Base-by-base conservation (phyloP, 2,888 invertebrate genomes). In the Corythucha ciliata region DNA sequence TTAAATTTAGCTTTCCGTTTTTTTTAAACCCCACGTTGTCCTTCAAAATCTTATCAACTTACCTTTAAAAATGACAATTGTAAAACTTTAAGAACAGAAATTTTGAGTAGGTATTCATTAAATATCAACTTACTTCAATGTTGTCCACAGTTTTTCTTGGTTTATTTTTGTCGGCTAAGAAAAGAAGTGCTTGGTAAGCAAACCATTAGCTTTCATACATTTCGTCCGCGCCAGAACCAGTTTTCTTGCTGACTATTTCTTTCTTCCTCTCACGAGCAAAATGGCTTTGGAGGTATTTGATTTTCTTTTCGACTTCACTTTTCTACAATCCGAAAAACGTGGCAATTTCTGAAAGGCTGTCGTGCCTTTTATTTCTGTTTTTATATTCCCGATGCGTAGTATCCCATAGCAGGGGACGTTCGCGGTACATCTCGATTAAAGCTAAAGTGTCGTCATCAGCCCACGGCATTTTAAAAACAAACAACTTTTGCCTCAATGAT, bases 191-290 rank as follows among this genome's bases (percentile, higher is more conserved):
- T 48, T 47, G 36, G 36, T 37, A 52, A 14, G 52, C 52, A 47
- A 55, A 55, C 55, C 52, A 55, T 29, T 55, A 52, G 49, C 52
- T 49, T 36, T 26, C 34, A 21, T 54, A 51, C 2, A 21, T 18
- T 14, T 46, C 46, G n/a, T 54, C 33, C 7, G 36, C 20, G n/a
- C 46, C 41, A 7, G 48, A 24, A 8, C 45, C 45, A 10, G 51
- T 45, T 27, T 33, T 52, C 10, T 4, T 41, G n/a, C 34, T 37
- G 3, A 48, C 51, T 1, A 14, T 42, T 29, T 54, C 52, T 26
- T 48, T 54, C 22, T 54, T 52, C 1, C 18, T 42, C 24, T 54
- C 42, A 5, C 52, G 24, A 2, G 47, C 32, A 32, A 52, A 52
- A 16, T 54, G 51, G 22, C 42, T 46, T 7, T 37, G 33, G 29